phyloP scores from a whole-genome alignment of 2,888 invertebrate genomes.

The Drosophila anomalata region DNA sequence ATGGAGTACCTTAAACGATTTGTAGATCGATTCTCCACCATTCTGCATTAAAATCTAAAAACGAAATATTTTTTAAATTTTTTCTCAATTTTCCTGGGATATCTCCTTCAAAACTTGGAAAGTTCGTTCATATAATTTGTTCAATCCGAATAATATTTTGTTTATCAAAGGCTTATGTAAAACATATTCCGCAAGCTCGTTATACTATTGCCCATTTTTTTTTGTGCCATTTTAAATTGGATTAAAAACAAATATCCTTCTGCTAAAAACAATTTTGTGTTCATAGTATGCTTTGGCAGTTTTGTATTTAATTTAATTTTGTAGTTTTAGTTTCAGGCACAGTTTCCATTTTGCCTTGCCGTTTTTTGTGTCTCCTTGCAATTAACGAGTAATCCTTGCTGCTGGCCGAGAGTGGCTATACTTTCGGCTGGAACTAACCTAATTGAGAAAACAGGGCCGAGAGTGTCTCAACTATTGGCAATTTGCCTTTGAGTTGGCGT shows the following conservation, averaged over 20 bases:
- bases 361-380: constrained; percentile 19
- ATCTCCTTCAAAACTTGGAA: too few species aligned
- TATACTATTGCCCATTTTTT: neutral
- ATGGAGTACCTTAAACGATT: too few species aligned
- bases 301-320: constrained; percentile 23
- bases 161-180: too few species aligned
- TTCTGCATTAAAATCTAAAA: too few species aligned
- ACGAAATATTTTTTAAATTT: too few species aligned
- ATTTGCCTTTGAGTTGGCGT: constrained; percentile 46
- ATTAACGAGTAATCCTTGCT: constrained; percentile 54
- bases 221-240: neutral
- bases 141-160: too few species aligned
- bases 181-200: too few species aligned
- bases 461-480: constrained; percentile 45
- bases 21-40: too few species aligned
- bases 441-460: constrained; percentile 31
- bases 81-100: too few species aligned
- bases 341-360: constrained; percentile 9
- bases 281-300: constrained; percentile 28
- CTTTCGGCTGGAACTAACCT: constrained; percentile 23
- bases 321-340: neutral
- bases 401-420: constrained; percentile 31
- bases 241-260: neutral
- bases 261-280: constrained; percentile 15
- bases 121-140: too few species aligned